A percentile compares a stretch with the other conserved stretches of the same genome.
Conservation (phyloP, 2,888 invertebrate genomes). For the Drosophila nr. fundita region DNA sequence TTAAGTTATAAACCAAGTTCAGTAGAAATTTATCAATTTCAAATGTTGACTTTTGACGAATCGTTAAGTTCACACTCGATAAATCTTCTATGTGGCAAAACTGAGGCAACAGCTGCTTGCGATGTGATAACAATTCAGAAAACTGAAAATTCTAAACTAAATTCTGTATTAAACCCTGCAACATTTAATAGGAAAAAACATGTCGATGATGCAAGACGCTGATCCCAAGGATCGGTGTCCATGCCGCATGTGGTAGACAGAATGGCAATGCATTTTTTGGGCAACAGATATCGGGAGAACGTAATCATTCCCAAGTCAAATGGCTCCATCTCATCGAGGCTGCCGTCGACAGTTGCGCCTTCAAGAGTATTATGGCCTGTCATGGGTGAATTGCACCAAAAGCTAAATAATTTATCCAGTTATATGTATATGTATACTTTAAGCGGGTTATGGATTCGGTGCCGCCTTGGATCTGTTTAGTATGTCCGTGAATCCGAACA, state of each 20-base stretch:
- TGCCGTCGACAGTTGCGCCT: slow-evolving; percentile 96
- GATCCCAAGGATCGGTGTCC: slow-evolving; percentile 22
- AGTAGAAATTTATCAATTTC: not conserved
- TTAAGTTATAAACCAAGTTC: slow-evolving; percentile 39
- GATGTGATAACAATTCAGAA: slow-evolving; percentile 71
- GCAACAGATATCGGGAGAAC: slow-evolving; percentile 91
- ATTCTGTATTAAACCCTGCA: slow-evolving; percentile 52
- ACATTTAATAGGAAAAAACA: slow-evolving; percentile 18
- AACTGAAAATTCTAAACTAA: slow-evolving; percentile 6
- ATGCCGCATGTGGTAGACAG: slow-evolving; percentile 85
- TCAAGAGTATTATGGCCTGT: slow-evolving; percentile 97
- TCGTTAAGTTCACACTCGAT: slow-evolving; percentile 19
- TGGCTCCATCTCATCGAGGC: slow-evolving; percentile 92
- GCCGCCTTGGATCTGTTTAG: slow-evolving; percentile 98
- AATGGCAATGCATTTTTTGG: slow-evolving; percentile 88
- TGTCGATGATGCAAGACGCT: slow-evolving; percentile 58
- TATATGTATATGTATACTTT: not conserved
- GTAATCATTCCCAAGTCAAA: slow-evolving; percentile 92
- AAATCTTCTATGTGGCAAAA: slow-evolving; percentile 41
- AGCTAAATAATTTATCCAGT: not conserved
- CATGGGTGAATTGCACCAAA: slow-evolving; percentile 88
- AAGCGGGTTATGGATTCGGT: slow-evolving; percentile 95
- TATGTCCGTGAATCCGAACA: slow-evolving; percentile 96
- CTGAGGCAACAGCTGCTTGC: slow-evolving; percentile 60
- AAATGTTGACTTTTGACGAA: slow-evolving; percentile 18